Conservation (phyloP, 1,140 invertebrate species). For the Linepithema humile region DNA sequence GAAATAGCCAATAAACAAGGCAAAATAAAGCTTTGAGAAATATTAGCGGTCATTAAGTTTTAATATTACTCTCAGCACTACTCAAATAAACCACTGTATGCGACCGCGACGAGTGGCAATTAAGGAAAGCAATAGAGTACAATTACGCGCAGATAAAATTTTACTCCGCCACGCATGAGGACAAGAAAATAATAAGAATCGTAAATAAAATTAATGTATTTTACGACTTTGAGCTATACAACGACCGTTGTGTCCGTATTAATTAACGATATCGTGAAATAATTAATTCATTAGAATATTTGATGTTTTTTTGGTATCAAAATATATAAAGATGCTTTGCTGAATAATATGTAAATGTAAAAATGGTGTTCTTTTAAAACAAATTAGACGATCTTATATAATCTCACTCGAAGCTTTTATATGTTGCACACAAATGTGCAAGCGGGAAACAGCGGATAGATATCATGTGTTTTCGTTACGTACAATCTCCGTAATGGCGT, state of each 20-base stretch:
- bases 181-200: background rate
- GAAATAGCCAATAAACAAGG: slow-evolving; percentile 24
- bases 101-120: background rate
- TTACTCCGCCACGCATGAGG: background rate
- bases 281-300: no score
- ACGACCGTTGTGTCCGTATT: background rate
- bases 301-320: no score
- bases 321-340: no score
- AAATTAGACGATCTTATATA: background rate
- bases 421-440: background rate
- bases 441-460: slow-evolving; percentile 45
- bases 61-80: background rate
- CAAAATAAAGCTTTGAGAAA: slow-evolving; percentile 26
- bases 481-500: slow-evolving; percentile 61
- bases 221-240: background rate
- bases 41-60: background rate
- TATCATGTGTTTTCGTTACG: slow-evolving; percentile 54
- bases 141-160: background rate
- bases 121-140: background rate
- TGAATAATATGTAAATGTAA: background rate
- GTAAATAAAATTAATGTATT: background rate
- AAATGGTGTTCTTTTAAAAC: background rate
- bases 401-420: background rate
- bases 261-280: background rate
- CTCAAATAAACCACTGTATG: background rate